A percentile compares a stretch with the other conserved stretches of the same genome.
These are phyloP conservation scores for Pygoscelis antarcticus DNA, from an alignment of 2,113 vertebrate genomes.

Conservation along the genomic window DNA sequence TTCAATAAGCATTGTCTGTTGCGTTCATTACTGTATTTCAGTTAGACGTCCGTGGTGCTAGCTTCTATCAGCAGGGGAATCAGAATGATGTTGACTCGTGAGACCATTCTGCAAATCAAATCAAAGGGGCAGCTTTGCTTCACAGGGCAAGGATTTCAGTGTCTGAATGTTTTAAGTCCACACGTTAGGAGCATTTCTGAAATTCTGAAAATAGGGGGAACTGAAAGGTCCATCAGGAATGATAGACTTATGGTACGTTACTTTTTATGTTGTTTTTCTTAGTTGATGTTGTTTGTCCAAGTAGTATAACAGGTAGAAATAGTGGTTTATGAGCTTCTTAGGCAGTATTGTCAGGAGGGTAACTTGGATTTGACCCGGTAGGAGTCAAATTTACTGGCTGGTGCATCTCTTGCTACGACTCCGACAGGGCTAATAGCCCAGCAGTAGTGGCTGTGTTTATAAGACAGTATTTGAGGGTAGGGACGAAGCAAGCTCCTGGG, in stretches of 20 bases:
- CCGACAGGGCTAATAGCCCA: neutral
- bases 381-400: neutral
- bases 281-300: neutral
- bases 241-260: neutral
- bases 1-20: neutral
- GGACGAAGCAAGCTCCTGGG: neutral
- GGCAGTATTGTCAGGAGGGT: neutral
- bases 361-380: neutral
- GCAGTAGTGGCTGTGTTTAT: neutral
- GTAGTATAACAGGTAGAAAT: neutral
- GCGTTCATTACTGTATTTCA: neutral
- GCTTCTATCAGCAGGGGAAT: neutral
- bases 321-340: neutral
- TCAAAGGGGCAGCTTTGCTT: neutral
- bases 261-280: neutral
- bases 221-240: neutral
- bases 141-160: neutral
- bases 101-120: slow-evolving; percentile 14
- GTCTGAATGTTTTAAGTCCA: neutral
- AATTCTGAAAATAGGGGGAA: neutral
- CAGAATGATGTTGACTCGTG: neutral
- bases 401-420: neutral
- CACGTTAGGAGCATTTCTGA: neutral
- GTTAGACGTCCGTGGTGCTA: neutral
- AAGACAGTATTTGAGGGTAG: neutral